phyloP scores from a whole-genome alignment of 2,797 vertebrate genomes.

The Peromyscus melanophrys region DNA sequence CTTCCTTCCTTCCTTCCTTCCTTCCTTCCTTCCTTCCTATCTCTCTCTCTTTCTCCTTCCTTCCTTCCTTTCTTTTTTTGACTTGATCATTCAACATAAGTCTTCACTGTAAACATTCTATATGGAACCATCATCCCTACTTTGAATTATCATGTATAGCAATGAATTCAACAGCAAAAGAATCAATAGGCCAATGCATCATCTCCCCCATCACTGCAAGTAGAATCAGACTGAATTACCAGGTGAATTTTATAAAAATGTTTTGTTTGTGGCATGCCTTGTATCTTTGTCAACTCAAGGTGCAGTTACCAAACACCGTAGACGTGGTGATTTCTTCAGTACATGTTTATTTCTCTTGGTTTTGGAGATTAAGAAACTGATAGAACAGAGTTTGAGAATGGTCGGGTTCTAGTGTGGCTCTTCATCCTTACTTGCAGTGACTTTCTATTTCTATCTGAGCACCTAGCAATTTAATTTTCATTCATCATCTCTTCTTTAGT shows the following conservation, averaged over 20 bases:
- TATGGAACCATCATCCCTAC: background rate
- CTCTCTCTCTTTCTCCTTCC: too few relatives aligned
- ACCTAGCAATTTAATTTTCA: background rate
- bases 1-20: fast-evolving
- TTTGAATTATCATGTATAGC: background rate
- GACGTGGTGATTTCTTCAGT: background rate
- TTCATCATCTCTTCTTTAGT: background rate
- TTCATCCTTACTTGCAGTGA: background rate
- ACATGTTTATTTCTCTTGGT: background rate
- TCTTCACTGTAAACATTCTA: background rate
- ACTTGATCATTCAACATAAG: background rate
- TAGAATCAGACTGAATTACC: background rate
- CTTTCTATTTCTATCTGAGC: background rate
- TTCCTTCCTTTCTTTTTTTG: background rate
- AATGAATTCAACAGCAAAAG: background rate
- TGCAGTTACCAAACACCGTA: background rate
- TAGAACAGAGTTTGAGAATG: background rate
- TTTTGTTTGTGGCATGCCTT: background rate
- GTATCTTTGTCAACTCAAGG: background rate
- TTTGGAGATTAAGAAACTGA: background rate
- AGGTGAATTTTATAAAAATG: background rate
- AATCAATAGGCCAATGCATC: background rate
- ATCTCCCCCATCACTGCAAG: background rate
- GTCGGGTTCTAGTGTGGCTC: too few relatives aligned
- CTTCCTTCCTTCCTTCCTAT: background rate